Evolutionary conservation across 2,797 vertebrate genomes (phyloP).

Genomic region (Eospalax fontanierii): DNA sequence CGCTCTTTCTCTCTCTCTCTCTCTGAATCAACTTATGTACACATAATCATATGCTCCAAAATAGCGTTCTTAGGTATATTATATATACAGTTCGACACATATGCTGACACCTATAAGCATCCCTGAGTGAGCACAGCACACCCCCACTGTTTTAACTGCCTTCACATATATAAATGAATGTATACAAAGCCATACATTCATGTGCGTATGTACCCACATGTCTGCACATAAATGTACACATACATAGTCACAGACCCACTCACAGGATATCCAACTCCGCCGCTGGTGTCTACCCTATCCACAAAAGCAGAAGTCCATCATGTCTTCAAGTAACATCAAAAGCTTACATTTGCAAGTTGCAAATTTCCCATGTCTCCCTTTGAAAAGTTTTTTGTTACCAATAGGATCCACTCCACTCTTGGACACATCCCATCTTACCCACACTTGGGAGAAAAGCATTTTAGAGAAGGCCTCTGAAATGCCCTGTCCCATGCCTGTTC

Average conservation of each 20-base stretch:
- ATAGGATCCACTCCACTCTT: slow-evolving; percentile 12
- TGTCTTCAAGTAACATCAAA: slow-evolving; percentile 36
- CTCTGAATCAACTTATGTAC: neutral
- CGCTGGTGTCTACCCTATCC: neutral
- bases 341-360: slow-evolving; percentile 54
- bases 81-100: neutral
- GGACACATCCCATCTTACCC: slow-evolving; percentile 24
- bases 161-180: slow-evolving; percentile 11
- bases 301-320: slow-evolving; percentile 47
- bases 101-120: slow-evolving; percentile 1
- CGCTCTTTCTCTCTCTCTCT: neutral
- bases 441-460: neutral
- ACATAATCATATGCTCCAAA: slow-evolving; percentile 7
- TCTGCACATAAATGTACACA: neutral
- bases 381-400: slow-evolving; percentile 63
- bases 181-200: neutral
- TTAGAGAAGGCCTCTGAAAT: slow-evolving; percentile 28
- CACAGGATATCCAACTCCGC: neutral
- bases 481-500: neutral
- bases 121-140: neutral
- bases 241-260: neutral
- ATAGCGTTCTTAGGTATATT: neutral
- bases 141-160: neutral
- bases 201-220: neutral
- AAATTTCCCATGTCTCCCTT: slow-evolving; percentile 52